Percentiles rank a stretch among this genome's conserved stretches.
Conservation (phyloP, 2,113 vertebrate species). For the Hypanus sabinus region DNA sequence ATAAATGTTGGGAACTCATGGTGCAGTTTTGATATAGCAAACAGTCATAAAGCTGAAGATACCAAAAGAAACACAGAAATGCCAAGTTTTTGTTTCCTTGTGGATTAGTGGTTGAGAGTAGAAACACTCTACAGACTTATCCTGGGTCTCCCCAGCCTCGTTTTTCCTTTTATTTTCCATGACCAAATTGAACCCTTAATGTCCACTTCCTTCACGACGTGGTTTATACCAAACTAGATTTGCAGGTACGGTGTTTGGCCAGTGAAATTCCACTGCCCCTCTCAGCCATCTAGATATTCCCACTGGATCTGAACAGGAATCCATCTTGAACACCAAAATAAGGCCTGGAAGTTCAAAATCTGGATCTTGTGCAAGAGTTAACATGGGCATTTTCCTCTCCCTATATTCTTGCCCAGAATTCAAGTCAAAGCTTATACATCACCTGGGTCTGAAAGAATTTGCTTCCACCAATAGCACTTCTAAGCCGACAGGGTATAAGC, state of each 20-base stretch:
- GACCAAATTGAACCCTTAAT: neutral
- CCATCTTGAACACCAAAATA: no score
- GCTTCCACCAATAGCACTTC: neutral
- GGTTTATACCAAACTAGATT: neutral
- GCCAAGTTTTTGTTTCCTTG: neutral
- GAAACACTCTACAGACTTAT: no score
- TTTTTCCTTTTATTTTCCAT: neutral
- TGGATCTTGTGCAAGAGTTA: no score
- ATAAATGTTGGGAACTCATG: neutral
- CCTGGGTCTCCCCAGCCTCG: neutral
- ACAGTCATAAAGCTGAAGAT: neutral
- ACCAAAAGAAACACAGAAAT: neutral
- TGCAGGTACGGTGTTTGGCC: neutral
- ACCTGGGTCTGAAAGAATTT: neutral
- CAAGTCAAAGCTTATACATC: neutral
- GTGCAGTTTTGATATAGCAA: neutral
- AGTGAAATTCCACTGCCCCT: neutral
- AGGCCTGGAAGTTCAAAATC: no score
- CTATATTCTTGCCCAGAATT: no score
- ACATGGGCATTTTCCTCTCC: no score
- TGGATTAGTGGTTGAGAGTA: no score
- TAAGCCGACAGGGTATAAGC: neutral
- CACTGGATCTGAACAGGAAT: no score
- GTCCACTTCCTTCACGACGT: neutral
- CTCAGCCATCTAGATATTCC: no score